Conservation (phyloP, 1,140 invertebrate species). For the Bombyx mori region DNA sequence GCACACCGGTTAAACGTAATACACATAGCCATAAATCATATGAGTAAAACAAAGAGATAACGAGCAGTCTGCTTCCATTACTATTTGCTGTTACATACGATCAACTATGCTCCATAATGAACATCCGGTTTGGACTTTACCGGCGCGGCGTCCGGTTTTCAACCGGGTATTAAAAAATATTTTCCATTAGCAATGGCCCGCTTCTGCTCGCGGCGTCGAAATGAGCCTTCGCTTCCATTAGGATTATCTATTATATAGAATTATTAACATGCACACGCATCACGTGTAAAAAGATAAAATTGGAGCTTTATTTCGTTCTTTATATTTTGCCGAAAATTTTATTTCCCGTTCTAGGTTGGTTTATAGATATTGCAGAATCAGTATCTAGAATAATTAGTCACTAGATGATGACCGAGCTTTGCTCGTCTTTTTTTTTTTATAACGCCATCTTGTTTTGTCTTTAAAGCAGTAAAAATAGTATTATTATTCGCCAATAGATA, state of each 20-base stretch:
- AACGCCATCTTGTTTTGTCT: no score
- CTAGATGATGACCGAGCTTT: no score
- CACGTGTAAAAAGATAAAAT: constrained; percentile 1
- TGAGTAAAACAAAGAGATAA: no score
- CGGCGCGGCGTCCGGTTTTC: constrained; percentile 22
- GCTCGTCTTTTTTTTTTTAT: no score
- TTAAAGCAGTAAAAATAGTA: no score
- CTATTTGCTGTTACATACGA: constrained; percentile 5
- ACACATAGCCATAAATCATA: no score
- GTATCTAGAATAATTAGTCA: no score
- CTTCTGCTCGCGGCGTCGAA: constrained; percentile 20
- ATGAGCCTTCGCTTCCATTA: constrained; percentile 26
- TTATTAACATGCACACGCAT: constrained; percentile 13
- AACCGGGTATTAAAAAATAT: constrained; percentile 25
- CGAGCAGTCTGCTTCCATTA: background rate
- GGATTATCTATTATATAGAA: constrained; percentile 20
- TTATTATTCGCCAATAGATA: no score
- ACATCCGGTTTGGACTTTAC: constrained; percentile 23
- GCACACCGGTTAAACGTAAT: no score
- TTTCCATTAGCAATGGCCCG: constrained; percentile 31
- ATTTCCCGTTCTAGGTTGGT: no score
- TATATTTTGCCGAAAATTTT: background rate
- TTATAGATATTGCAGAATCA: no score
- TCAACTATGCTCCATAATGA: constrained; percentile 35
- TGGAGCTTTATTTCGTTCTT: background rate